Evolutionary conservation across 2,797 vertebrate genomes (phyloP), one percentile per base, ranked within the genome.

Genomic region (Allobates femoralis): DNA sequence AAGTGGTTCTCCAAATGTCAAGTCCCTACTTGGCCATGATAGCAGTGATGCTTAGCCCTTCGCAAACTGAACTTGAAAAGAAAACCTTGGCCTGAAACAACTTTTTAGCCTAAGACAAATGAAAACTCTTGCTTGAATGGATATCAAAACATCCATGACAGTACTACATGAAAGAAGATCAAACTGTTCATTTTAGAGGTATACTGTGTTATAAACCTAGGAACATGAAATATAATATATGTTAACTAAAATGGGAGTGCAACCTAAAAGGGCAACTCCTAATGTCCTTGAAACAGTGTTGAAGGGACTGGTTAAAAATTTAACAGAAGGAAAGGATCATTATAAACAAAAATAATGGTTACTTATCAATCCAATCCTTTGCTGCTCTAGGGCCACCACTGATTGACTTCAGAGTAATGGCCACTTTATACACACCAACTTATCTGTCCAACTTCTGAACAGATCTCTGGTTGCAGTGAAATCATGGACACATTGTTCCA

Each of bases 1-100:
- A 88, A 88, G 87, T 77, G 85, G 73, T 82, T 82, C 85, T 86
- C 85, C 81, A 86, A 83, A 86, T 75, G 60, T 77, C 80, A 86
- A 82, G 85, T 55, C 62, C 66, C 53, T 75, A 77, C 71, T 82
- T 77, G 73, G 53, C 34, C 64, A 83, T 75, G 46, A 77, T 55
- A 56, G 56, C 85, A 86, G 51, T 82, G 80, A 78, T 81, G 56
- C 79, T 81, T 81, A 86, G 71, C 55, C 30, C 69, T 37, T 80
- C 50, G 16, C 69, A 83, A 41, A 28, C 53, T 83, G 81, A n/a
- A 60, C 69, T 46, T 60, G 50, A 83, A 74, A 83, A 73, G n/a
- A 34, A 73, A 37, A 18, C 53, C 69, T 83, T 73, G n/a, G 32
- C 46, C 41, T 58, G 18, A 83, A 30, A 56, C 56, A 75, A n/a